Evolutionary conservation across 2,888 invertebrate species (phyloP).

Genomic region (Coleophora flavipennella): DNA sequence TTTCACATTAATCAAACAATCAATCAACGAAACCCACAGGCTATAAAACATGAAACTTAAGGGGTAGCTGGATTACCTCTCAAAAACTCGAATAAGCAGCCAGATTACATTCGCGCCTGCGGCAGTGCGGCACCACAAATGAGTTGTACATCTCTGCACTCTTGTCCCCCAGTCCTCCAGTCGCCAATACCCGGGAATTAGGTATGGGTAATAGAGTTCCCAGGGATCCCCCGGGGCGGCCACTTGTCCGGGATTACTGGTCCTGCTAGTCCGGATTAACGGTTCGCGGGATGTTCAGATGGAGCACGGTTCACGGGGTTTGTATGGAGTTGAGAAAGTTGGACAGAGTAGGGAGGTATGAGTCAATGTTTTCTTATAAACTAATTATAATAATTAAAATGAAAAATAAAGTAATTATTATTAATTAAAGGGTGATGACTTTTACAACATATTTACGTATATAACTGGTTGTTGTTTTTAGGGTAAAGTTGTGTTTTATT

Average conservation of each 20-base stretch:
- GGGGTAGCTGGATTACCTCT: constrained; percentile 14
- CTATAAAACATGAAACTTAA: background rate
- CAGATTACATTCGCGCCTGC: constrained; percentile 34
- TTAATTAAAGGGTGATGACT: no score
- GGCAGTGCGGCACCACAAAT: constrained; percentile 41
- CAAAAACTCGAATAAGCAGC: constrained; percentile 32
- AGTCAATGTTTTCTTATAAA: no score
- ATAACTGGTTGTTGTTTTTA: no score
- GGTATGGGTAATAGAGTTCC: constrained; percentile 51
- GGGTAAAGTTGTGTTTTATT: no score
- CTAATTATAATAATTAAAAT: no score
- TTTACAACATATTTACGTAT: no score
- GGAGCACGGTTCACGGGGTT: constrained; percentile 15
- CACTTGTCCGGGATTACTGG: constrained; percentile 57
- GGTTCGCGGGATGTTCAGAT: constrained; percentile 20
- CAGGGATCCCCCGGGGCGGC: constrained; percentile 50
- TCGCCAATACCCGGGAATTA: constrained; percentile 37
- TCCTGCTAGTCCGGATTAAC: constrained; percentile 26
- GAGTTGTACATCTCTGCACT: constrained; percentile 45
- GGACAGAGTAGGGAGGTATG: background rate
- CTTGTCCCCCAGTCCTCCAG: constrained; percentile 11
- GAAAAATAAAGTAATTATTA: no score
- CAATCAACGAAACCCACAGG: no score
- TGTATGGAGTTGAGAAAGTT: constrained; percentile 24
- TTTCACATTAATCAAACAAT: no score